These are phyloP conservation scores for Standfussiana lucernea DNA, from an alignment of 2,888 invertebrate species.

Conservation along the genomic window DNA sequence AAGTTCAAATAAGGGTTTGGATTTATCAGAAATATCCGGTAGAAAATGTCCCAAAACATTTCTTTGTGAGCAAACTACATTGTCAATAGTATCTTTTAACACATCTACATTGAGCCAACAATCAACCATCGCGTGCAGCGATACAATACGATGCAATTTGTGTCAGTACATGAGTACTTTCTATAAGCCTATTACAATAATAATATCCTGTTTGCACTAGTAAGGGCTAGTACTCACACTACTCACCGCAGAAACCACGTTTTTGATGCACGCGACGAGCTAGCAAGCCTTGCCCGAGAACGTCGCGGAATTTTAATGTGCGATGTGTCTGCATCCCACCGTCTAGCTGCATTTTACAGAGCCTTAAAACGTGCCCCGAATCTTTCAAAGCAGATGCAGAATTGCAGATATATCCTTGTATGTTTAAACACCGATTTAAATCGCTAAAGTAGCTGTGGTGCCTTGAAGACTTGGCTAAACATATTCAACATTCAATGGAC, in stretches of 20 bases:
- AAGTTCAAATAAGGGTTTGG: not conserved
- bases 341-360: slow-evolving; percentile 14
- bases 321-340: not conserved
- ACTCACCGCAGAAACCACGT: not conserved
- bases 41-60: not conserved
- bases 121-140: slow-evolving; percentile 53
- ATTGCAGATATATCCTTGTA: not conserved
- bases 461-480: not conserved
- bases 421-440: not conserved
- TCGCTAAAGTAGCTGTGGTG: not conserved
- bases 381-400: slow-evolving; percentile 8
- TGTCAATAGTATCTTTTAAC: slow-evolving; percentile 17
- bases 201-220: slow-evolving; percentile 50
- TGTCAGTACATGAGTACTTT: slow-evolving; percentile 48
- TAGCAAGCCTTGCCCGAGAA: not conserved
- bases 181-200: slow-evolving; percentile 49
- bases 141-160: slow-evolving; percentile 51
- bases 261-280: slow-evolving; percentile 18
- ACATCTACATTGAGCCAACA: slow-evolving; percentile 17
- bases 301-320: slow-evolving; percentile 10
- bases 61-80: not conserved
- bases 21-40: not conserved
- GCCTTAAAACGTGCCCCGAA: slow-evolving; percentile 18
- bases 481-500: slow-evolving; percentile 3
- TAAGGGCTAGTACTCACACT: slow-evolving; percentile 10